A percentile compares a stretch with the other conserved stretches of the same genome.
Evolutionary conservation across 2,797 vertebrate species (phyloP).

Genomic region (Micropoecilia bifurca): DNA sequence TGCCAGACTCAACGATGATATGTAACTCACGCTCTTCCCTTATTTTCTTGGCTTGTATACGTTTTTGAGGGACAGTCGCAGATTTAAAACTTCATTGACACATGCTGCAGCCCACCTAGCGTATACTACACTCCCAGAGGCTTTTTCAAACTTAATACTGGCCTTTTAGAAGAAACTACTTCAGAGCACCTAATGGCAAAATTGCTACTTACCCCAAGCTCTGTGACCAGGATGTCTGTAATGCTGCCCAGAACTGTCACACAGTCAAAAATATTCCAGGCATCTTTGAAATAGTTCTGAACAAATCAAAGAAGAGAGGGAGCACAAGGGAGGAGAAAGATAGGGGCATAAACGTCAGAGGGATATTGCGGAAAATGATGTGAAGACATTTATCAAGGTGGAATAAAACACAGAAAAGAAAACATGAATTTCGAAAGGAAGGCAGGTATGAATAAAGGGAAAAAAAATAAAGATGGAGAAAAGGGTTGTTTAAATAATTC

Average conservation of each 20-base stretch:
- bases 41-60: slow-evolving; percentile 40
- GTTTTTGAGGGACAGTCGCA: slow-evolving; percentile 44
- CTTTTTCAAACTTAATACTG: slow-evolving; percentile 5
- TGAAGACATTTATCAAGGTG: slow-evolving; percentile 4
- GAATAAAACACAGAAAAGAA: slow-evolving; percentile 25
- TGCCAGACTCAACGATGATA: slow-evolving; percentile 52
- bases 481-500: slow-evolving; percentile 9
- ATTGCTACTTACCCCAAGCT: slow-evolving; percentile 90
- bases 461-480: slow-evolving; percentile 16
- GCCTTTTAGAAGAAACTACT: slow-evolving; percentile 11
- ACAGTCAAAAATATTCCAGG: slow-evolving; percentile 98
- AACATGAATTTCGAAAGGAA: slow-evolving; percentile 20
- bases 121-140: not conserved
- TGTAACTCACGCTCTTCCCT: slow-evolving; percentile 53
- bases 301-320: slow-evolving; percentile 22
- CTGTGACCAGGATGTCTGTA: slow-evolving; percentile 96
- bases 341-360: not conserved
- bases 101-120: slow-evolving; percentile 10
- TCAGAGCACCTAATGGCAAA: slow-evolving; percentile 1
- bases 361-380: not conserved
- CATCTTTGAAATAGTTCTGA: slow-evolving; percentile 97
- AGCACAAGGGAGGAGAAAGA: slow-evolving; percentile 21
- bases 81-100: slow-evolving; percentile 37
- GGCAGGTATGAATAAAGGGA: not conserved
- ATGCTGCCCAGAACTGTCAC: slow-evolving; percentile 98